Conservation (phyloP, 2,113 vertebrate species). For the Hemicordylus capensis region DNA sequence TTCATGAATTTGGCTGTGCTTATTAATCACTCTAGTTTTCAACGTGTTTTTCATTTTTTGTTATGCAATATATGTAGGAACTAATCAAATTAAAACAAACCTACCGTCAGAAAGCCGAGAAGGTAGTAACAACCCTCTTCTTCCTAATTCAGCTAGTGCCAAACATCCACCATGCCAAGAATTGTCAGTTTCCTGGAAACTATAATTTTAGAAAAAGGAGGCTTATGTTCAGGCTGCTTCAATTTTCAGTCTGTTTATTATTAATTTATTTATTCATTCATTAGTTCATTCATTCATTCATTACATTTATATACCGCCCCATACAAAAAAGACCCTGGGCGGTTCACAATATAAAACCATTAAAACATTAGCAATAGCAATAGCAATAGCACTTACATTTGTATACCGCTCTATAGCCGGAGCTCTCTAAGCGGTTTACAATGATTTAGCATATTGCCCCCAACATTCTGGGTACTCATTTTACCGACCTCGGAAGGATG, state of each 20-base stretch:
- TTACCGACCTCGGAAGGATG: no score
- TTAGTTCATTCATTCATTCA: no score
- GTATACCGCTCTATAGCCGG: no score
- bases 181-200: conserved; percentile 93
- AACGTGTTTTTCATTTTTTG: neutral
- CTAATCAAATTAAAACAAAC: conserved; percentile 46
- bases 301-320: no score
- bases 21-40: conserved; percentile 33
- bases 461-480: no score
- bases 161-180: conserved; percentile 96
- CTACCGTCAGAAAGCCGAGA: conserved; percentile 88
- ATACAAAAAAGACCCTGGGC: no score
- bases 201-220: conserved; percentile 60
- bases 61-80: neutral
- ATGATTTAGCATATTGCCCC: no score
- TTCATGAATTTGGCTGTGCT: neutral
- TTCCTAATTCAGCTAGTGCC: conserved; percentile 92
- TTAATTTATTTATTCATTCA: no score
- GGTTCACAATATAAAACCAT: no score
- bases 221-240: neutral
- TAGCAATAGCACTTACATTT: no score
- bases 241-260: neutral
- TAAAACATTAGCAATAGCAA: no score
- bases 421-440: no score
- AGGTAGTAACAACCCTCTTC: conserved; percentile 92